These are phyloP conservation scores for Platalea minor DNA, from an alignment of 2,797 vertebrate species.

Conservation along the genomic window DNA sequence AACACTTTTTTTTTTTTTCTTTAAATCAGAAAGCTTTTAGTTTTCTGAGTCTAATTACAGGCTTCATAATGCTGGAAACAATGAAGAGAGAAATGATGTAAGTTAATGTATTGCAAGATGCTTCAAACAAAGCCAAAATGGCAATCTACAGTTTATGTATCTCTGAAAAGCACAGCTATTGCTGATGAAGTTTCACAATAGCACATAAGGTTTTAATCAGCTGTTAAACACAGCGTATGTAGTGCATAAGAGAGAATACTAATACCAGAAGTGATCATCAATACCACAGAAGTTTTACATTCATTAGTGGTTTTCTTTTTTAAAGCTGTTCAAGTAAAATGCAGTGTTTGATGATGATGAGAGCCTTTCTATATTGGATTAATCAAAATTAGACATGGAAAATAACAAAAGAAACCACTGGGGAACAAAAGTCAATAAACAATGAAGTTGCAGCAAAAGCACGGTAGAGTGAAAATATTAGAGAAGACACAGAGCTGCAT, in stretches of 20 bases:
- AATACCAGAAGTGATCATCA: neutral
- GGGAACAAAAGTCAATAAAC: neutral
- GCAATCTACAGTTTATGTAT: neutral
- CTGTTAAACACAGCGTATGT: neutral
- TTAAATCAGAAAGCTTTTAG: neutral
- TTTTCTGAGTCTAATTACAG: neutral
- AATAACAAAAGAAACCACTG: neutral
- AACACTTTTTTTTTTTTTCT: neutral
- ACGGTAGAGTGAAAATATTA: constrained; percentile 21
- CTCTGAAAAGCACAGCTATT: neutral
- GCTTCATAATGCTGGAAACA: neutral
- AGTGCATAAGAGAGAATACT: neutral
- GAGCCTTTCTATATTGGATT: neutral
- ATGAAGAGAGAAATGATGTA: neutral
- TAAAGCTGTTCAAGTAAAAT: neutral
- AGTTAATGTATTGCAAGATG: neutral
- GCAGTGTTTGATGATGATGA: neutral
- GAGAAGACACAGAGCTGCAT: constrained; percentile 36
- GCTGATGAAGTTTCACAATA: neutral
- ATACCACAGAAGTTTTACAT: constrained; percentile 10
- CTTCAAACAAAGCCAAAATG: neutral
- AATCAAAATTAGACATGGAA: neutral
- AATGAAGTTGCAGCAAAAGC: constrained; percentile 48
- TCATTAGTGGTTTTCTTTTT: neutral
- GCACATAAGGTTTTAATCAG: neutral